Evolutionary conservation across 92 coral and sea anemone species (phyloP).

Genomic region (Parazoanthus darwini): DNA sequence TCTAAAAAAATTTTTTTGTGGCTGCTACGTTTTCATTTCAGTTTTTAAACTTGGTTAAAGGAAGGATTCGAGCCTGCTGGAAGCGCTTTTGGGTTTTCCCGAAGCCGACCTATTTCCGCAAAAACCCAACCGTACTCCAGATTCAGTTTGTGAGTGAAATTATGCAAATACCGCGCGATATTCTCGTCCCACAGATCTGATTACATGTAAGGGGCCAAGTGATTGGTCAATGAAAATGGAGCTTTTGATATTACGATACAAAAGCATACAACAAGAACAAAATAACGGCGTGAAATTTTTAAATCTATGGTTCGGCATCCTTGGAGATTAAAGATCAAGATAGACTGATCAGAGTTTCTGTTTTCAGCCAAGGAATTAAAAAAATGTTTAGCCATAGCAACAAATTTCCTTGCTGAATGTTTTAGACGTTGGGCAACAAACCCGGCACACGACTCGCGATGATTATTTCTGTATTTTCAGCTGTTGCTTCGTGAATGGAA

Average conservation of each 20-base stretch:
- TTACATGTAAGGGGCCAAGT: background rate
- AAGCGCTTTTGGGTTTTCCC: background rate
- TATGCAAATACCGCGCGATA: constrained; percentile 41
- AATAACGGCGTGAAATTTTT: constrained; percentile 24
- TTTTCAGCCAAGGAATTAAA: background rate
- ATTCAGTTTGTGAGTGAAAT: background rate
- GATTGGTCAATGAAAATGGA: constrained; percentile 28
- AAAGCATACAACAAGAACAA: constrained; percentile 27
- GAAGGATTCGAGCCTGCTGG: background rate
- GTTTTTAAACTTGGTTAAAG: background rate
- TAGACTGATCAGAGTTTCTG: background rate
- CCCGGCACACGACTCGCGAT: background rate
- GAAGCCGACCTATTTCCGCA: background rate
- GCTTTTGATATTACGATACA: constrained; percentile 28
- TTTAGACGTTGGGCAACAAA: background rate
- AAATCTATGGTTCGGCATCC: constrained; percentile 1
- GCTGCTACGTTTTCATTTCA: background rate
- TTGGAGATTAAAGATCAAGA: constrained; percentile 35
- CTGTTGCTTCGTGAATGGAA: background rate
- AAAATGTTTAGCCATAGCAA: background rate
- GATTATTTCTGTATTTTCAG: constrained; percentile 24
- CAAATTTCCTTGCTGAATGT: background rate
- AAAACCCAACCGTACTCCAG: constrained; percentile 12
- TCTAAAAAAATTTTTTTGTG: background rate
- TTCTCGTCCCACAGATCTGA: constrained; percentile 28